These are phyloP conservation scores for Colaptes auratus DNA, from an alignment of 2,113 vertebrate species.

Conservation along the genomic window DNA sequence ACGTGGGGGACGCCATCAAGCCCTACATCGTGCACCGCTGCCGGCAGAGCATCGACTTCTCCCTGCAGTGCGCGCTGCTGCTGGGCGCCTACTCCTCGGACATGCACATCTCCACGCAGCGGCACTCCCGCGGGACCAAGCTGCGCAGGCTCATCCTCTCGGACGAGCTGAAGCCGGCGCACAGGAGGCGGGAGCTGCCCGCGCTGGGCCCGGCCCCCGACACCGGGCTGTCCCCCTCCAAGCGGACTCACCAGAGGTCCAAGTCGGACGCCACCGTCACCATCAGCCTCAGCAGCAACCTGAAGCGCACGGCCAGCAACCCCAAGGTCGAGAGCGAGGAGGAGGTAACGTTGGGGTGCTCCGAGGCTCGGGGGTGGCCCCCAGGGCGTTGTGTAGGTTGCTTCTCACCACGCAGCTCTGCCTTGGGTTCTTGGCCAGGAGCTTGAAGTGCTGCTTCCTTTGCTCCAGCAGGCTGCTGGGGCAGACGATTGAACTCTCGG, in stretches of 20 bases:
- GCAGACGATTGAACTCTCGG: too few relatives aligned
- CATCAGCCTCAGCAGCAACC: slow-evolving; percentile 92
- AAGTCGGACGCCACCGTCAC: slow-evolving; percentile 93
- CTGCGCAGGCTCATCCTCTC: slow-evolving; percentile 92
- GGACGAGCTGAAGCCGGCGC: slow-evolving; percentile 89
- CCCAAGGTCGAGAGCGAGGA: slow-evolving; percentile 96
- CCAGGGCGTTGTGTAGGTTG: fast-evolving
- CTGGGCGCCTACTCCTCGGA: slow-evolving; percentile 93
- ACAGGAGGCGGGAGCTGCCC: slow-evolving; percentile 79
- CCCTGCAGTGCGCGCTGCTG: slow-evolving; percentile 91
- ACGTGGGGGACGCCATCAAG: slow-evolving; percentile 95
- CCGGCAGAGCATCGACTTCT: slow-evolving; percentile 94
- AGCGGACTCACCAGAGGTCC: slow-evolving; percentile 96
- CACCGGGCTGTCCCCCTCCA: slow-evolving; percentile 87
- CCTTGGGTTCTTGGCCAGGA: too few relatives aligned
- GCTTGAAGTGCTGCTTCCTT: too few relatives aligned
- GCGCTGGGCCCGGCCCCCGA: slow-evolving; percentile 70
- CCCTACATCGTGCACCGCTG: slow-evolving; percentile 97
- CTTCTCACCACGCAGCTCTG: not conserved
- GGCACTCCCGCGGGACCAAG: slow-evolving; percentile 92
- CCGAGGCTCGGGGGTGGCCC: not conserved
- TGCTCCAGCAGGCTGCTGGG: too few relatives aligned
- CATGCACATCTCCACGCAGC: slow-evolving; percentile 98
- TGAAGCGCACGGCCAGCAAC: slow-evolving; percentile 96
- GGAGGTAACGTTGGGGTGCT: slow-evolving; percentile 77